Conservation (phyloP, 1,140 invertebrate genomes). For the Microplitis mediator region DNA sequence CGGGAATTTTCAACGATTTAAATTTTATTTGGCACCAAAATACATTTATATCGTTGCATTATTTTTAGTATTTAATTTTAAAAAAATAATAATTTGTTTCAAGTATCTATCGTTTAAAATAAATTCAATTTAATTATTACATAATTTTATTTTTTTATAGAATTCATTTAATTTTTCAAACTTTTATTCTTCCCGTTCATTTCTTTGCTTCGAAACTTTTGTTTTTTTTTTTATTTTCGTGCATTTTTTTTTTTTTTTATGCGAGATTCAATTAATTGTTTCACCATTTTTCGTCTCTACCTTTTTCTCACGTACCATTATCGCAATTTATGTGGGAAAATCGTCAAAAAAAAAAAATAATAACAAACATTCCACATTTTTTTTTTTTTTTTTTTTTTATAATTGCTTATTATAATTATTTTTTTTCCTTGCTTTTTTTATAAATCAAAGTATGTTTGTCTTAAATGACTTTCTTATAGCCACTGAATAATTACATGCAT, state of each 20-base stretch:
- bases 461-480: background rate
- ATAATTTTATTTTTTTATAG: background rate
- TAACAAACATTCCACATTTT: too few species aligned
- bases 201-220: conserved; percentile 1
- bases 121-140: background rate
- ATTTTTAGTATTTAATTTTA: background rate
- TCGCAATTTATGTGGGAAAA: too few species aligned
- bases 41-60: background rate
- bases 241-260: conserved; percentile 1
- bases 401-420: too few species aligned
- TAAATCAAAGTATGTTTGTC: background rate
- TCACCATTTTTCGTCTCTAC: background rate
- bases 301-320: too few species aligned
- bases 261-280: background rate
- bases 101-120: background rate
- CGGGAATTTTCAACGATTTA: background rate
- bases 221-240: background rate
- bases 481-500: background rate
- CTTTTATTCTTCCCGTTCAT: background rate
- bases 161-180: background rate
- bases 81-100: background rate
- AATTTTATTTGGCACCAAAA: conserved; percentile 17
- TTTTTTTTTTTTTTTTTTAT: too few species aligned
- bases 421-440: too few species aligned
- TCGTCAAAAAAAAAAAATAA: too few species aligned